Percentiles rank a stretch among this genome's conserved stretches.
These are phyloP conservation scores for Phoeniculus purpureus DNA, from an alignment of 2,797 vertebrate species.

Conservation along the genomic window DNA sequence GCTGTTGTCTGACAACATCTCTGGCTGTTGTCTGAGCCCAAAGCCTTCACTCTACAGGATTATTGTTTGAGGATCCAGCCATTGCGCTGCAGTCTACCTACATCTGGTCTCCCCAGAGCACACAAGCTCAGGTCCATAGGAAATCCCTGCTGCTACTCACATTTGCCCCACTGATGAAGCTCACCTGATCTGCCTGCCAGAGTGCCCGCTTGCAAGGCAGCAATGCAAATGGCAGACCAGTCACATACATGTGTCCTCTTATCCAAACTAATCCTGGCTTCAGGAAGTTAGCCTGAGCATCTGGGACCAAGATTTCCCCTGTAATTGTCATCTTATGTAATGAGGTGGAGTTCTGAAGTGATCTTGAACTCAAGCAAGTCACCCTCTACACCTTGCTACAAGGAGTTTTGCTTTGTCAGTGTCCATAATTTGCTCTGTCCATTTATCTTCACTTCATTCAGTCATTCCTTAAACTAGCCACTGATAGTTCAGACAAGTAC, in stretches of 20 bases:
- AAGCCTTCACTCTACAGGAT: background rate
- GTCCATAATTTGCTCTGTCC: background rate
- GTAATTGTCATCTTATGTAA: background rate
- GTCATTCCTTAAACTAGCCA: background rate
- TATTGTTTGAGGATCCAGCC: background rate
- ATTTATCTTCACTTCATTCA: background rate
- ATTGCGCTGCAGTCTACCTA: background rate
- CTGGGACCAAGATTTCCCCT: background rate
- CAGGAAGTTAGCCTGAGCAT: background rate
- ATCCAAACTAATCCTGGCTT: background rate
- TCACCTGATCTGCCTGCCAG: background rate
- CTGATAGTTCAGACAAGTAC: background rate
- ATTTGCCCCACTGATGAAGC: fast-evolving
- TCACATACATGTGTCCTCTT: fast-evolving
- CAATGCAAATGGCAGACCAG: background rate
- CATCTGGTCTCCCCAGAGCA: background rate
- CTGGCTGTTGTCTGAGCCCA: background rate
- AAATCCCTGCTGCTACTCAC: background rate
- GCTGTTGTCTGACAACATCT: too few species aligned
- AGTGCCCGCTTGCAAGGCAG: background rate
- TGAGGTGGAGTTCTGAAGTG: background rate
- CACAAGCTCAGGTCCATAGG: background rate
- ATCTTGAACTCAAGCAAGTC: background rate
- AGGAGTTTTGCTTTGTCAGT: background rate
- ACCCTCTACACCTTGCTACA: background rate